Percentiles rank a stretch among this genome's conserved stretches.
phyloP scores from a whole-genome alignment of 2,113 vertebrate species.

The Axis porcinus region DNA sequence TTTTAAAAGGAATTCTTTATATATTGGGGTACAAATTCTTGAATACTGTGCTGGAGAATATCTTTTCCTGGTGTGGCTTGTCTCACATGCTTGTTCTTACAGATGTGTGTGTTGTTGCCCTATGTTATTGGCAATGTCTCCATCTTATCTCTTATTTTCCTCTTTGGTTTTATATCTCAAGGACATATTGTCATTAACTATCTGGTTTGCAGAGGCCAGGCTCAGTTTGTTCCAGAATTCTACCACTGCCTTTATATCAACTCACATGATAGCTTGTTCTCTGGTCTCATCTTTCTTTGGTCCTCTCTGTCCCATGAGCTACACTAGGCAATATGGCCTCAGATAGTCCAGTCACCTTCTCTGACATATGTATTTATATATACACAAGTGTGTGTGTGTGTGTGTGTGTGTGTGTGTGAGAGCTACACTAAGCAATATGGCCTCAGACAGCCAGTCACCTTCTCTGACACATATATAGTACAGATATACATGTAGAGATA shows the following conservation, averaged over 20 bases:
- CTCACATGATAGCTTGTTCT: not conserved
- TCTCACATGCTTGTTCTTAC: not conserved
- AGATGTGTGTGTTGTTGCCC: accelerated
- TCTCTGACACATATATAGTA: not conserved
- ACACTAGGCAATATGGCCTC: not conserved
- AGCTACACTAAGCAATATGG: not conserved
- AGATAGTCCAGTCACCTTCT: not conserved
- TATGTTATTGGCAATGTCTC: not conserved
- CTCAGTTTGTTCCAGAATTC: not conserved
- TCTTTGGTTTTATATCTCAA: not conserved
- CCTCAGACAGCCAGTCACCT: not conserved
- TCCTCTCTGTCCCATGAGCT: not conserved
- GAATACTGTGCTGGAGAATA: not conserved
- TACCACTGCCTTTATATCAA: accelerated
- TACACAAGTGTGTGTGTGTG: no score
- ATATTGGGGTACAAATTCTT: not conserved
- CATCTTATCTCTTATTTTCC: not conserved
- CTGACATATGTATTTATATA: not conserved
- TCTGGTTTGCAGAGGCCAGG: not conserved
- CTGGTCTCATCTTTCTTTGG: not conserved
- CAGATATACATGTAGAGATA: not conserved
- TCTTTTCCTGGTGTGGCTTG: not conserved
- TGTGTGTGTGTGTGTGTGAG: not conserved
- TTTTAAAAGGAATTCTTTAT: not conserved
- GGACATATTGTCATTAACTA: not conserved